These are phyloP conservation scores for Antheraea mylitta DNA, from an alignment of 1,140 invertebrate species.

Conservation along the genomic window DNA sequence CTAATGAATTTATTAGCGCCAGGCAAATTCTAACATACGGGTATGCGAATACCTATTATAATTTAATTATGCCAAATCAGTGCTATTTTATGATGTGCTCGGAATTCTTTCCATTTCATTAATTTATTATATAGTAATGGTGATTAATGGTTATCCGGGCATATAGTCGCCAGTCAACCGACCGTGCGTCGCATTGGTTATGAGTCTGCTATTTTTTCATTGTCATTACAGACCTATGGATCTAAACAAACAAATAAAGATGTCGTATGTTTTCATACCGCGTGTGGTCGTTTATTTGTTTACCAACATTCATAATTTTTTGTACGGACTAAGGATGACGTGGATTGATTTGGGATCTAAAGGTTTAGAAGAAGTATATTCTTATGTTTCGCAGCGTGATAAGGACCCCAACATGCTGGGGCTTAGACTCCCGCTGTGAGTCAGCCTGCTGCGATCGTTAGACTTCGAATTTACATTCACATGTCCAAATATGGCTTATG, in stretches of 20 bases:
- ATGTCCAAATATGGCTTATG: conserved; percentile 40
- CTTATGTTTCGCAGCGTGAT: conserved; percentile 71
- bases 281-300: conserved; percentile 36
- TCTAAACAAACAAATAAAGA: background rate
- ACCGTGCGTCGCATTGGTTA: background rate
- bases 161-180: background rate
- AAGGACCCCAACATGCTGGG: conserved; percentile 50
- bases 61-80: background rate
- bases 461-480: conserved; percentile 61
- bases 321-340: conserved; percentile 44
- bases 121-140: background rate
- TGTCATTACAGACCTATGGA: background rate
- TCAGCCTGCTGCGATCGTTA: conserved; percentile 39
- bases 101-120: background rate
- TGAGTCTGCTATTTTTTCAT: background rate
- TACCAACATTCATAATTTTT: conserved; percentile 28
- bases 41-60: background rate
- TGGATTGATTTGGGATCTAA: conserved; percentile 51
- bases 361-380: conserved; percentile 57
- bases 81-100: background rate
- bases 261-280: conserved; percentile 10
- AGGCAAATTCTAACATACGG: background rate
- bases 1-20: background rate
- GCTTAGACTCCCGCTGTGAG: conserved; percentile 49
- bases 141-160: background rate